Evolutionary conservation across 2,888 invertebrate genomes (phyloP), one percentile per base, ranked within the genome.

Genomic region (Cabera pusaria): DNA sequence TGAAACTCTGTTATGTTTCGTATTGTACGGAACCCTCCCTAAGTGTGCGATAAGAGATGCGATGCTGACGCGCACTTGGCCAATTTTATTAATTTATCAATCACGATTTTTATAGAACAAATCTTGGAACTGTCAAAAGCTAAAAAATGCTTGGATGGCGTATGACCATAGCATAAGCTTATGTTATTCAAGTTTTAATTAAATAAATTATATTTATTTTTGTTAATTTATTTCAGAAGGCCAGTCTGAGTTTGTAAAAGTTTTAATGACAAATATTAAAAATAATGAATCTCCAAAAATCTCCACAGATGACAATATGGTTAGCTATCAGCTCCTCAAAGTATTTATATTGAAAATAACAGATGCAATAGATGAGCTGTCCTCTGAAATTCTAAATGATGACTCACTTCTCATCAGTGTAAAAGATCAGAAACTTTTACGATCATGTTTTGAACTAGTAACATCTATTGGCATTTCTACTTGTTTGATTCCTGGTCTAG

Each of bases 391-490:
- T 12, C 64, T 56, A 29, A 63, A 53, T 6, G 70, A 83, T 47
- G 59, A 76, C 5, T 68, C 67, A 7, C 66, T 84, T 51, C 65
- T 90, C 6, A 79, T 95, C 23, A 95, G 93, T 71, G 91, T 95
- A 0, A 91, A 90, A 55, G 91, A 94, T 66, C 92, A 92, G 56
- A 93, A 91, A 71, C 72, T 81, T n/a, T 60, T 95, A 2, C 87
- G 92, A 59, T 86, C 87, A 22, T 87, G 91, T 52, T 79, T 94
- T 49, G 92, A 93, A 71, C 81, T 93, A 46, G 65, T 93, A 22
- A 78, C 92, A 10, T 91, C 90, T 18, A 75, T 95, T 41, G 95
- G 95, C 24, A 84, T 95, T 38, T 86, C 91, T 41, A 91, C 92
- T 6, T 91, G 92, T 64, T 73, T 96, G 14, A 79, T 93, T 51